Conservation (phyloP, 2,797 vertebrate species). For the Xiphophorus birchmanni region DNA sequence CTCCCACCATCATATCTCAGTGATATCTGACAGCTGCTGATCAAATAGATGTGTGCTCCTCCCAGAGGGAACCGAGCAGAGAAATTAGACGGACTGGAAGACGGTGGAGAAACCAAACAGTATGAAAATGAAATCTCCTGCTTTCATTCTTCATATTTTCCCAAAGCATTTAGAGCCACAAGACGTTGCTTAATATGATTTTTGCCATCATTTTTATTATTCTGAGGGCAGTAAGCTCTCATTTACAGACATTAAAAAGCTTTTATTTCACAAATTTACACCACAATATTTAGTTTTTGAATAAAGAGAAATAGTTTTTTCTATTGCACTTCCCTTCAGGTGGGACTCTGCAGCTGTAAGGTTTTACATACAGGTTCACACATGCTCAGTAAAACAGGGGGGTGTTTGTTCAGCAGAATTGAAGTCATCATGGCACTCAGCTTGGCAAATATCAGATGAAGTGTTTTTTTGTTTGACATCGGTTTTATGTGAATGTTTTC, state of each 20-base stretch:
- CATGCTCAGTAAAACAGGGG: conserved; percentile 25
- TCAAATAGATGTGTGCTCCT: conserved; percentile 21
- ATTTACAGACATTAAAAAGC: conserved; percentile 47
- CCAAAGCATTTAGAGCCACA: neutral
- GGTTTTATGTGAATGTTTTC: conserved; percentile 8
- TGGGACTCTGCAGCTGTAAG: conserved; percentile 13
- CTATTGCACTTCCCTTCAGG: conserved; percentile 17
- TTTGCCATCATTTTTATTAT: neutral
- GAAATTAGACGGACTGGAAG: conserved; percentile 12
- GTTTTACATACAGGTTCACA: conserved; percentile 51
- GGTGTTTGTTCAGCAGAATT: conserved; percentile 57
- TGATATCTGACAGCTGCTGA: conserved; percentile 34
- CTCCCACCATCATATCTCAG: conserved; percentile 23
- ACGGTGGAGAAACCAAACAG: conserved; percentile 1
- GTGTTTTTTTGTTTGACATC: conserved; percentile 18
- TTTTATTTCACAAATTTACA: conserved; percentile 69
- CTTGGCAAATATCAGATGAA: conserved; percentile 60
- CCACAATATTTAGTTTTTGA: conserved; percentile 36
- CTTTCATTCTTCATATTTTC: neutral
- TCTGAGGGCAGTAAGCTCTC: conserved; percentile 10
- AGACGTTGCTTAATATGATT: neutral
- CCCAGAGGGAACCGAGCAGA: conserved; percentile 14
- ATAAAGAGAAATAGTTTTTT: conserved; percentile 28
- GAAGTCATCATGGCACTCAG: conserved; percentile 47
- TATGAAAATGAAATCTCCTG: neutral